phyloP scores from a whole-genome alignment of 1,140 invertebrate species.

The Drosophila teissieri region DNA sequence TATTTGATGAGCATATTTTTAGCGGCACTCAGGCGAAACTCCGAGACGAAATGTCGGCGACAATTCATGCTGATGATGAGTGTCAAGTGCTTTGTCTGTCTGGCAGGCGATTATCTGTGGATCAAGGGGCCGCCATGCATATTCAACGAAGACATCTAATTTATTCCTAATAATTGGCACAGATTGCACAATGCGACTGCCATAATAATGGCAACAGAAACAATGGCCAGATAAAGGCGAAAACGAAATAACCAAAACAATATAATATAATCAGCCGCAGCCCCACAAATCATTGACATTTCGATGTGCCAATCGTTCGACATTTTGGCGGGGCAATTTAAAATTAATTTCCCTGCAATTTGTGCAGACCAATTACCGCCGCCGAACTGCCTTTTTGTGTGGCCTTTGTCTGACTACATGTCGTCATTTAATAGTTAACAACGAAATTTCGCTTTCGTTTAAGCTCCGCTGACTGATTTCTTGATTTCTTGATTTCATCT shows the following conservation, averaged over 20 bases:
- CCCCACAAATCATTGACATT: constrained; percentile 75
- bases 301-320: constrained; percentile 76
- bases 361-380: constrained; percentile 69
- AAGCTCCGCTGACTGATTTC: constrained; percentile 50
- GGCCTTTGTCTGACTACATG: constrained; percentile 65
- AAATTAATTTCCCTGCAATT: constrained; percentile 80
- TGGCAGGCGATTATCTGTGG: constrained; percentile 50
- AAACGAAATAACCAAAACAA: constrained; percentile 33
- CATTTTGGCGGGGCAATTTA: constrained; percentile 79
- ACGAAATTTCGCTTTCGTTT: constrained; percentile 75
- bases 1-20: constrained; percentile 27
- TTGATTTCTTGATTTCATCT: constrained; percentile 51
- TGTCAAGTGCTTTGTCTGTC: constrained; percentile 34
- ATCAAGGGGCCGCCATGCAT: constrained; percentile 49
- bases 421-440: constrained; percentile 71
- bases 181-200: constrained; percentile 65
- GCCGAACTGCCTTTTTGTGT: constrained; percentile 46
- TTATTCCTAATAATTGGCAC: constrained; percentile 78
- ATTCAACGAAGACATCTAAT: constrained; percentile 65
- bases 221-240: constrained; percentile 11
- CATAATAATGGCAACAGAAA: constrained; percentile 1
- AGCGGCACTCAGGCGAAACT: constrained; percentile 41
- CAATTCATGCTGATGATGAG: constrained; percentile 32
- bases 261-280: not conserved
- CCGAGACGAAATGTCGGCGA: constrained; percentile 27